phyloP scores from a whole-genome alignment of 2,797 vertebrate genomes.

The Prionace glauca region DNA sequence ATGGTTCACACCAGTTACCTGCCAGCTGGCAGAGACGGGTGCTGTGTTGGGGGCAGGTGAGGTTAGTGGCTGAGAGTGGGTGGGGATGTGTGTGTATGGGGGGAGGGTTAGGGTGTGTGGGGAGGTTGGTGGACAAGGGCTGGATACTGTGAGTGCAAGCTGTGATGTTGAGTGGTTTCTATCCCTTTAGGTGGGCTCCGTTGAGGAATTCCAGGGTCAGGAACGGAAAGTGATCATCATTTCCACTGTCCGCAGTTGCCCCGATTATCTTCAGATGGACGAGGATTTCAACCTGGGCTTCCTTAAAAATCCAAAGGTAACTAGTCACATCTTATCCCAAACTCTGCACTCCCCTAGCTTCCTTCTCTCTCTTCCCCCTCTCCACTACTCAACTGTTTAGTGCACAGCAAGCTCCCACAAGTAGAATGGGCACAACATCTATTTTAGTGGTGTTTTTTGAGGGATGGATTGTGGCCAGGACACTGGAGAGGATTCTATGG shows the following conservation, averaged over 20 bases:
- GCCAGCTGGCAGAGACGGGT: background rate
- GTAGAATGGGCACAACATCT: background rate
- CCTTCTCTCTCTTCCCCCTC: too few relatives aligned
- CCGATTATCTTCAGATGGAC: conserved; percentile 58
- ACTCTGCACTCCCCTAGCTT: background rate
- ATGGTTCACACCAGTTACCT: background rate
- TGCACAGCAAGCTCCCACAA: background rate
- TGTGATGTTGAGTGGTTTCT: background rate
- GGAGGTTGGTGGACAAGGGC: conserved; percentile 3
- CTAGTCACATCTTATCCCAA: background rate
- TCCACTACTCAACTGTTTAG: too few relatives aligned
- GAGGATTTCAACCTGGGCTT: conserved; percentile 79
- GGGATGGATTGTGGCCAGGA: background rate
- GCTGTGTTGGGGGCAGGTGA: background rate
- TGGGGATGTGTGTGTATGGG: too few relatives aligned
- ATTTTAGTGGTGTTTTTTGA: background rate
- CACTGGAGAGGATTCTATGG: background rate
- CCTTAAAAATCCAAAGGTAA: conserved; percentile 82
- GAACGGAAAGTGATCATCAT: conserved; percentile 79
- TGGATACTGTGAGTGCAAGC: background rate
- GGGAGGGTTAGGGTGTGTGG: too few relatives aligned
- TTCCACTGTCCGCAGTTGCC: conserved; percentile 80
- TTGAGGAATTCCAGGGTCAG: conserved; percentile 94
- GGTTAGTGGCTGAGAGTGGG: too few relatives aligned
- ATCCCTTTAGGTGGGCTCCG: conserved; percentile 75